A percentile compares a stretch with the other conserved stretches of the same genome.
Conservation (phyloP, 1,140 invertebrate species). For the Neodiprion pinetum region DNA sequence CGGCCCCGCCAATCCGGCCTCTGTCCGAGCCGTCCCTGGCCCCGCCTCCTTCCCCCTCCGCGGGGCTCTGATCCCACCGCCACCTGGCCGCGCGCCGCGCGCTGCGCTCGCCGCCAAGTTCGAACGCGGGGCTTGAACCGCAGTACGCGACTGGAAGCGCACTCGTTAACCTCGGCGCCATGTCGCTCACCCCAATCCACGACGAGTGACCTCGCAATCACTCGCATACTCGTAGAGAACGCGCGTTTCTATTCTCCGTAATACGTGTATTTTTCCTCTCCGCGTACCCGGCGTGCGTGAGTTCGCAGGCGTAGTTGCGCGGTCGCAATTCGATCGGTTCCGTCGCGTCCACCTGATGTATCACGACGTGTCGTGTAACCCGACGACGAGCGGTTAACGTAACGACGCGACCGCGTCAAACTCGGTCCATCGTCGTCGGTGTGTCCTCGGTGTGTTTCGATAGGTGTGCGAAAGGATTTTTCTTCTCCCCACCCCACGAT, state of each 20-base stretch:
- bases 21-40: constrained; percentile 23
- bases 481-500: no score
- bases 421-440: no score
- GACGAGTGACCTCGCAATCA: constrained; percentile 5
- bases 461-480: no score
- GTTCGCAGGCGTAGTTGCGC: constrained; percentile 36
- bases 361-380: no score
- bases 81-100: constrained; percentile 38
- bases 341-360: no score
- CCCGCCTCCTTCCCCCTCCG: constrained; percentile 31
- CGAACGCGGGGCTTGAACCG: constrained; percentile 46
- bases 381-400: no score
- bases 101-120: constrained; percentile 51
- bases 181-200: constrained; percentile 10
- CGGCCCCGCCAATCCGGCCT: constrained; percentile 53
- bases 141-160: constrained; percentile 57
- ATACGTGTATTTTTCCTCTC: constrained; percentile 40
- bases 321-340: constrained; percentile 20
- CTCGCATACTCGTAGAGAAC: constrained; percentile 35
- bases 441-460: no score
- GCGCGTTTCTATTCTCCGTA: constrained; percentile 17
- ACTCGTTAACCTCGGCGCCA: constrained; percentile 38
- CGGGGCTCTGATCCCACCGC: constrained; percentile 36
- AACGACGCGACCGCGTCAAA: no score
- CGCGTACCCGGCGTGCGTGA: neutral